Evolutionary conservation across 2,888 invertebrate genomes (phyloP).

Genomic region (Oxytorus armatus): DNA sequence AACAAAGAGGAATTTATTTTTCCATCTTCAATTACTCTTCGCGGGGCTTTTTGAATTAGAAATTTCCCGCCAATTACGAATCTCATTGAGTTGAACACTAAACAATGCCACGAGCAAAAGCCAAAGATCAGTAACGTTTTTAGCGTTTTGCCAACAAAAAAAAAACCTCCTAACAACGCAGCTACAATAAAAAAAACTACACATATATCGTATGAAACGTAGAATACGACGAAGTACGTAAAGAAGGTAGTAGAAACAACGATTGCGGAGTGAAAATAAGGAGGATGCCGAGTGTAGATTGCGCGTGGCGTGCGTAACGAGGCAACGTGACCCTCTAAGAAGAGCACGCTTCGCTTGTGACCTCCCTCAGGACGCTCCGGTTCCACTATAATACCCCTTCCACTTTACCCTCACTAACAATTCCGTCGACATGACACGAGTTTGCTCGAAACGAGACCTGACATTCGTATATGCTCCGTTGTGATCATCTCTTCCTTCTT

Average conservation of each 20-base stretch:
- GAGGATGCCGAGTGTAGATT: conserved; percentile 52
- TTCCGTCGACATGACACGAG: conserved; percentile 21
- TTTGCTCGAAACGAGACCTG: conserved; percentile 61
- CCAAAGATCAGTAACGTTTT: too few relatives aligned
- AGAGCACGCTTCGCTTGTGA: conserved; percentile 64
- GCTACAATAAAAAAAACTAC: conserved; percentile 1
- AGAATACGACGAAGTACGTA: too few relatives aligned
- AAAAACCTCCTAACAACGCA: too few relatives aligned
- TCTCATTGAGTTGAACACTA: too few relatives aligned
- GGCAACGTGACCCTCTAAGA: conserved; percentile 62
- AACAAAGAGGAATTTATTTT: too few relatives aligned
- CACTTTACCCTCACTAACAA: conserved; percentile 9
- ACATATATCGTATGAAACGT: too few relatives aligned
- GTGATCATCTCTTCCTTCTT: conserved; percentile 22
- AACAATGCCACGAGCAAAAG: too few relatives aligned
- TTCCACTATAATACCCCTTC: conserved; percentile 46
- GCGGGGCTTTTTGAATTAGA: too few relatives aligned
- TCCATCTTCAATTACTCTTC: too few relatives aligned
- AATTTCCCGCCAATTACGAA: too few relatives aligned
- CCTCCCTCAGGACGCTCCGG: conserved; percentile 62
- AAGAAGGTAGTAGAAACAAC: background rate
- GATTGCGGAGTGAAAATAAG: conserved; percentile 18
- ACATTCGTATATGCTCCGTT: conserved; percentile 19
- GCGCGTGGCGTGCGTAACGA: conserved; percentile 65
- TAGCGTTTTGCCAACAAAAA: too few relatives aligned